Percentiles rank a stretch among this genome's conserved stretches.
phyloP scores from a whole-genome alignment of 2,113 vertebrate species.

The Leptocoma aspasia region DNA sequence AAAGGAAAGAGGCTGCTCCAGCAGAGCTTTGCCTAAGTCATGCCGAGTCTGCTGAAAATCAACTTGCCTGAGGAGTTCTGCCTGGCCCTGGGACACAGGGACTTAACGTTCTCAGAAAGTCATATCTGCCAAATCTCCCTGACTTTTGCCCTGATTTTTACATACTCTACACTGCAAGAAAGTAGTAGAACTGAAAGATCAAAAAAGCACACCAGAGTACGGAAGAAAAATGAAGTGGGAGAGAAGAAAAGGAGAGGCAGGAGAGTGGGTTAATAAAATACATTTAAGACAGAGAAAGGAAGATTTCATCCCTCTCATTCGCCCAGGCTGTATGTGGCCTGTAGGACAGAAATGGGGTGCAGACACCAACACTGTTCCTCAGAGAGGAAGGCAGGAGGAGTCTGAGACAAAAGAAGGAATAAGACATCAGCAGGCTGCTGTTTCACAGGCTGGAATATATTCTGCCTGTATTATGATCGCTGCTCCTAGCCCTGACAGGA shows the following conservation, averaged over 20 bases:
- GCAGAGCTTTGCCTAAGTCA: background rate
- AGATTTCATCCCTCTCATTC: background rate
- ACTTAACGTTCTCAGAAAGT: background rate
- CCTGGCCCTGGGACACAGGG: background rate
- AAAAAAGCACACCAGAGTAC: background rate
- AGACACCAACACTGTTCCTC: background rate
- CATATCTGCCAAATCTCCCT: background rate
- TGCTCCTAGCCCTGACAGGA: background rate
- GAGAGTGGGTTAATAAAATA: background rate
- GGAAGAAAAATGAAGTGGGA: background rate
- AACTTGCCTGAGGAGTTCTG: background rate
- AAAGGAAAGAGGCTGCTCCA: background rate
- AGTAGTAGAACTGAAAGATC: background rate
- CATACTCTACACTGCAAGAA: background rate
- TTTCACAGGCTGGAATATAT: background rate
- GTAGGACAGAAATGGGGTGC: background rate
- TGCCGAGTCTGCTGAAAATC: background rate
- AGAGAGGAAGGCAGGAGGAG: background rate
- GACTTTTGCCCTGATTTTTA: slow-evolving; percentile 17
- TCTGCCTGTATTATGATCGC: background rate
- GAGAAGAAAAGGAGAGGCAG: background rate
- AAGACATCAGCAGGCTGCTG: background rate
- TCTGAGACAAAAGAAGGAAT: background rate
- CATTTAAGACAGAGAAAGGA: background rate
- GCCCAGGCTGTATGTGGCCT: fast-evolving